Evolutionary conservation across 2,113 vertebrate species (phyloP).

Genomic region (Pyrgilauda ruficollis): DNA sequence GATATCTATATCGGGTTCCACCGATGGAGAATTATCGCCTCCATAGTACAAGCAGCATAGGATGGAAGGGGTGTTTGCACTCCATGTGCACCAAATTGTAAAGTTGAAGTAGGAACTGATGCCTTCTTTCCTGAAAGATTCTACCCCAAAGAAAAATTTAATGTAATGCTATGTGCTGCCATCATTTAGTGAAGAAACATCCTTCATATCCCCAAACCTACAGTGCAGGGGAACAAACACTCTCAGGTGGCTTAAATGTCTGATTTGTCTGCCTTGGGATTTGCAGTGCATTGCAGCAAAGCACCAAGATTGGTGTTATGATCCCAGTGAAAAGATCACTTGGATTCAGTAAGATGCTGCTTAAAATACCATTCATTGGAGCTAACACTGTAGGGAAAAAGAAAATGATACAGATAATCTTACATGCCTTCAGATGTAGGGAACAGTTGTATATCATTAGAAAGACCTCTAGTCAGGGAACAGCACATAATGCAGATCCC

Average conservation of each 20-base stretch:
- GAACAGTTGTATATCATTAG: not conserved
- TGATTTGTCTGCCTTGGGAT: not conserved
- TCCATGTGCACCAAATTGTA: not conserved
- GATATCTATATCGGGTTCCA: fast-evolving
- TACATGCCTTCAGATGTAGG: not conserved
- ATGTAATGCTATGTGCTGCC: not conserved
- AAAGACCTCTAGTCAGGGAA: not conserved
- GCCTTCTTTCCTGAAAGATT: not conserved
- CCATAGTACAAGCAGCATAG: not conserved
- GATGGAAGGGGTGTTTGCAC: not conserved
- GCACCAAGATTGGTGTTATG: not conserved
- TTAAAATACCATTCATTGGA: not conserved
- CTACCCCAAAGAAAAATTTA: not conserved
- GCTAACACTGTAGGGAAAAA: not conserved
- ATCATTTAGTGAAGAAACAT: not conserved
- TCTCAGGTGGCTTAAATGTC: not conserved
- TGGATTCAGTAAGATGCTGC: not conserved
- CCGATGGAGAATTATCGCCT: not conserved
- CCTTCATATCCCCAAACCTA: not conserved
- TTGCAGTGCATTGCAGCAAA: not conserved
- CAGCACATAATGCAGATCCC: not conserved
- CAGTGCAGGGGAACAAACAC: not conserved
- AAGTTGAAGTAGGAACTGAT: not conserved
- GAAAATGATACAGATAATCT: not conserved
- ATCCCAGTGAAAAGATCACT: not conserved